These are phyloP conservation scores for Pardalotus punctatus DNA, from an alignment of 2,113 vertebrate genomes.

Conservation along the genomic window DNA sequence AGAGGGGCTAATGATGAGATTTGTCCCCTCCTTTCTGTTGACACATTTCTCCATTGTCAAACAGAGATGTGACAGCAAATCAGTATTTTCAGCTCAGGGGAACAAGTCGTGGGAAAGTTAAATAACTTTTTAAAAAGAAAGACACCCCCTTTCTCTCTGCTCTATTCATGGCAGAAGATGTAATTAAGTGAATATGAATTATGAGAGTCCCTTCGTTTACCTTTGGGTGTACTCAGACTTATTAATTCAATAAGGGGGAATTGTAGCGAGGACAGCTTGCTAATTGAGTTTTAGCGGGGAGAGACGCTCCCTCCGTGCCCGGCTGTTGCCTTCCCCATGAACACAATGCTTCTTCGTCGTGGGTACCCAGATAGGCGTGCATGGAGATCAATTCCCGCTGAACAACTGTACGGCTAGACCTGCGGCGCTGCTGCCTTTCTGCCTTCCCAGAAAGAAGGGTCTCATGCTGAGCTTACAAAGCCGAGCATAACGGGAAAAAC, in stretches of 20 bases:
- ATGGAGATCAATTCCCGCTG: not conserved
- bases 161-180: slow-evolving; percentile 73
- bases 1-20: slow-evolving; percentile 82
- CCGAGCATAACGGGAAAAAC: not conserved
- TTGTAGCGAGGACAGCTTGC: slow-evolving; percentile 64
- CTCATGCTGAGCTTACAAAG: not conserved
- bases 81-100: slow-evolving; percentile 81
- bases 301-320: slow-evolving; percentile 6
- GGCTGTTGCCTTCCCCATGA: slow-evolving; percentile 29
- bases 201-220: slow-evolving; percentile 78
- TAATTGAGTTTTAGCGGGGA: slow-evolving; percentile 71
- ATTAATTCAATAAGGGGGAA: slow-evolving; percentile 77
- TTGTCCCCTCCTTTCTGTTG: slow-evolving; percentile 88
- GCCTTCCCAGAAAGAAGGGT: not conserved
- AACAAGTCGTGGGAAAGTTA: slow-evolving; percentile 98
- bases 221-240: slow-evolving; percentile 74
- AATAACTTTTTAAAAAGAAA: slow-evolving; percentile 84
- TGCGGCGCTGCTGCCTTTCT: not conserved
- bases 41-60: slow-evolving; percentile 97
- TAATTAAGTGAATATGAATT: slow-evolving; percentile 84
- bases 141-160: slow-evolving; percentile 67
- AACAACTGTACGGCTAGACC: fast-evolving
- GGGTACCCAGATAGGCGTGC: not conserved
- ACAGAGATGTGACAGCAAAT: slow-evolving; percentile 85
- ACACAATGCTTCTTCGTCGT: not conserved